Evolutionary conservation across 2,888 invertebrate genomes (phyloP).

Genomic region (Mactromeris polynyma): DNA sequence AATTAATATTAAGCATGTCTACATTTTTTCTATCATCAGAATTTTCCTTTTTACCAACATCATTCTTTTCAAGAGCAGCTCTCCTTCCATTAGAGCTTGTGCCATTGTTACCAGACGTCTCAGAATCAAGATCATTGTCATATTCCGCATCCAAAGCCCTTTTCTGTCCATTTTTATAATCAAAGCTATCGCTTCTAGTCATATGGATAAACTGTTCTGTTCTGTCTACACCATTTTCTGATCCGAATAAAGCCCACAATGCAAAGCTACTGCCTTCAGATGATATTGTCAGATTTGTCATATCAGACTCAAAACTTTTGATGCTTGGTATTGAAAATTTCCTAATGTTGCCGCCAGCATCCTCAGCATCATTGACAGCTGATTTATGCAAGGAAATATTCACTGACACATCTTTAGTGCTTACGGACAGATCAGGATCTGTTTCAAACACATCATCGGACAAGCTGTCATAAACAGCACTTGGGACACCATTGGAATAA

Average conservation of each 20-base stretch:
- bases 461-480: conserved; percentile 47
- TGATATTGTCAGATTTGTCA: conserved; percentile 5
- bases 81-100: neutral
- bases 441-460: conserved; percentile 66
- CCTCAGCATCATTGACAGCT: neutral
- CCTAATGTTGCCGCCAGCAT: neutral
- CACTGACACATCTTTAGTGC: neutral
- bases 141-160: neutral
- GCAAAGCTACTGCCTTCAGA: conserved; percentile 32
- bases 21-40: neutral
- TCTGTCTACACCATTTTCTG: conserved; percentile 44
- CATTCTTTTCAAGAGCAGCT: neutral
- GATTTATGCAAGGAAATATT: neutral
- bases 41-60: neutral
- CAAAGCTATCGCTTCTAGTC: conserved; percentile 25
- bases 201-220: conserved; percentile 42
- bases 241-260: conserved; percentile 23
- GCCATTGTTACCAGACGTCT: neutral
- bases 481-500: conserved; percentile 23
- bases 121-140: neutral
- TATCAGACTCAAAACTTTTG: conserved; percentile 4
- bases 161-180: neutral
- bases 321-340: conserved; percentile 1
- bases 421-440: conserved; percentile 9
- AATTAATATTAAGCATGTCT: neutral